Percentiles rank a stretch among this genome's conserved stretches.
phyloP scores from a whole-genome alignment of 2,888 invertebrate genomes.

The Schizaphis graminum region DNA sequence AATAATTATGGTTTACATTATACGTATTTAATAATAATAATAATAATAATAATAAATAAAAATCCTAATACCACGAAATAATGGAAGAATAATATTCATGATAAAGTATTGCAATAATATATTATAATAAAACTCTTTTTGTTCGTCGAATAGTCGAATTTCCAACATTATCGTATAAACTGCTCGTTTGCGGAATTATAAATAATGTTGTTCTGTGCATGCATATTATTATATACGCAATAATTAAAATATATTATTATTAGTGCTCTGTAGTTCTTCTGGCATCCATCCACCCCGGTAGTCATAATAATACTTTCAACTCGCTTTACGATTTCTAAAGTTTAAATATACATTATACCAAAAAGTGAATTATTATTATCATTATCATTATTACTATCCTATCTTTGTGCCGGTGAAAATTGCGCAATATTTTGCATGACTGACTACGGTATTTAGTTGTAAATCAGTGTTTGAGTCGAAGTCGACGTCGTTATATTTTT shows the following conservation, averaged over 20 bases:
- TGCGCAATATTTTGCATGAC: background rate
- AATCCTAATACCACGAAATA: background rate
- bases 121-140: background rate
- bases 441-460: background rate
- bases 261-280: background rate
- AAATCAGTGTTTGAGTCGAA: background rate
- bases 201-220: background rate
- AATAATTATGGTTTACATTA: background rate
- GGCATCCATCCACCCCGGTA: slow-evolving; percentile 20
- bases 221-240: background rate
- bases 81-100: background rate
- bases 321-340: slow-evolving; percentile 23
- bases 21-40: background rate
- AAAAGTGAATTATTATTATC: background rate
- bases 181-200: slow-evolving; percentile 7
- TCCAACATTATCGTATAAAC: background rate
- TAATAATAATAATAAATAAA: background rate
- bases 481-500: background rate
- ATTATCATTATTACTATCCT: background rate
- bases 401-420: background rate
- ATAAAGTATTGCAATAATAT: background rate
- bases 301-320: background rate
- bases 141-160: background rate
- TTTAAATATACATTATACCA: background rate
- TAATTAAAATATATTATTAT: slow-evolving; percentile 49